A percentile compares a stretch with the other conserved stretches of the same genome.
These are phyloP conservation scores for Glossosoma conforme DNA, from an alignment of 1,140 invertebrate species.

Conservation along the genomic window DNA sequence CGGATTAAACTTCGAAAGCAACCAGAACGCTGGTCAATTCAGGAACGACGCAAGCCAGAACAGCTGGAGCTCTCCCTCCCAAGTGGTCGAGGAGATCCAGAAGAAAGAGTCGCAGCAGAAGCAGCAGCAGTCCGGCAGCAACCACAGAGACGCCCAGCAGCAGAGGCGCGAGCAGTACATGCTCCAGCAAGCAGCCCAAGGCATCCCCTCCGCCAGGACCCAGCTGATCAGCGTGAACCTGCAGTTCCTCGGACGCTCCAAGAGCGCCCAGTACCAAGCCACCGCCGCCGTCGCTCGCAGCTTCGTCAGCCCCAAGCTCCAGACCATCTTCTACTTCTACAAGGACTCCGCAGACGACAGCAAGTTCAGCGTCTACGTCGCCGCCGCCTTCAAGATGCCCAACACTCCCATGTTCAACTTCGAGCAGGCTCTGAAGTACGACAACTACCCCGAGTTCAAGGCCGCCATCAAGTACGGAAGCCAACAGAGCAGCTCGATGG, in stretches of 20 bases:
- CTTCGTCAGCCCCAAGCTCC: constrained; percentile 48
- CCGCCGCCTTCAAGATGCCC: constrained; percentile 39
- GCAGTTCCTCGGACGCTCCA: constrained; percentile 48
- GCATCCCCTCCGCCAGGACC: constrained; percentile 47
- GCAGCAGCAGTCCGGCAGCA: constrained; percentile 15
- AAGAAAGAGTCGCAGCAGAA: no score
- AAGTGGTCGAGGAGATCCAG: no score
- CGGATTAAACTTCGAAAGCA: no score
- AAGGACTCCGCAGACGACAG: constrained; percentile 35
- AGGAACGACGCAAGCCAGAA: constrained; percentile 33
- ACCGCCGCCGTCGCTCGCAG: constrained; percentile 51
- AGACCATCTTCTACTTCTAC: constrained; percentile 42
- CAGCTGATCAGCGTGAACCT: constrained; percentile 48
- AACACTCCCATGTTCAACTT: constrained; percentile 47
- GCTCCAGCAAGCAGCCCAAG: constrained; percentile 43
- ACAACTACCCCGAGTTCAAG: constrained; percentile 45
- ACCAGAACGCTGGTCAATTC: constrained; percentile 42
- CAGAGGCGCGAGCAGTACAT: constrained; percentile 47
- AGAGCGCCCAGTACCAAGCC: constrained; percentile 40
- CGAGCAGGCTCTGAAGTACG: constrained; percentile 45
- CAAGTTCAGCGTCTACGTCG: constrained; percentile 42
- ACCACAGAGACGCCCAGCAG: constrained; percentile 36
- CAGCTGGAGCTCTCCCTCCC: neutral
- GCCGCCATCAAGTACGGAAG: constrained; percentile 47
- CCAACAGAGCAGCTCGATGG: constrained; percentile 30